Percentiles rank a stretch among this genome's conserved stretches.
Conservation (phyloP, 92 coral and sea anemone genomes). For the Heteractis magnifica region DNA sequence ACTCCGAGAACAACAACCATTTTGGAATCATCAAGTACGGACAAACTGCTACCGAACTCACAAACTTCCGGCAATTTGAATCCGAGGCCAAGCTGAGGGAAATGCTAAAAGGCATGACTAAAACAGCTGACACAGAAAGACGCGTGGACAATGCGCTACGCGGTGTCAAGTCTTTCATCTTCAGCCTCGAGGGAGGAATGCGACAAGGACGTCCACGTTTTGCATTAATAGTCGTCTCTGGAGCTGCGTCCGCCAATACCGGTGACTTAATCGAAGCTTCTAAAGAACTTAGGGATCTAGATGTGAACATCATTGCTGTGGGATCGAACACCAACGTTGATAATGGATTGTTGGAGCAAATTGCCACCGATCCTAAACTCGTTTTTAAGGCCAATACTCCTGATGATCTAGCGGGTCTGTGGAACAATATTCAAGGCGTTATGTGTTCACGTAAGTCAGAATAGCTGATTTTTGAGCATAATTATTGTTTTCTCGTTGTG, state of each 20-base stretch:
- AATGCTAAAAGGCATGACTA: constrained; percentile 22
- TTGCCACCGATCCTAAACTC: constrained; percentile 26
- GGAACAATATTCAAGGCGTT: constrained; percentile 23
- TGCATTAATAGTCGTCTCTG: constrained; percentile 30
- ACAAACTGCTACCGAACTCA: constrained; percentile 5
- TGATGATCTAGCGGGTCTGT: constrained; percentile 5
- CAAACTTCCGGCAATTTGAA: constrained; percentile 37
- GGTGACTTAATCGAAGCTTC: constrained; percentile 35
- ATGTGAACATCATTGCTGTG: constrained; percentile 31
- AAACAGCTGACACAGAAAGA: constrained; percentile 32
- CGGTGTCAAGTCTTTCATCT: constrained; percentile 14
- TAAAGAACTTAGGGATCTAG: constrained; percentile 17
- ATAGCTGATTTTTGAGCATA: neutral
- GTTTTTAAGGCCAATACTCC: constrained; percentile 22
- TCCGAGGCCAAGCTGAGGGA: constrained; percentile 37
- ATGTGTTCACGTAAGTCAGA: constrained; percentile 38
- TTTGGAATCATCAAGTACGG: constrained; percentile 51
- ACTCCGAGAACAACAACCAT: constrained; percentile 41
- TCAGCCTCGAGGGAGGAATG: constrained; percentile 51
- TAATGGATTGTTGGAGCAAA: constrained; percentile 11
- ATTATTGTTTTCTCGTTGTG: neutral
- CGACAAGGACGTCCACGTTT: constrained; percentile 42
- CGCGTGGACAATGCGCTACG: constrained; percentile 28
- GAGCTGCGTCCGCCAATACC: constrained; percentile 32
- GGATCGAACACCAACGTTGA: constrained; percentile 35